Base-by-base conservation (phyloP, 2,113 vertebrate species). In the Protobothrops mucrosquamatus region DNA sequence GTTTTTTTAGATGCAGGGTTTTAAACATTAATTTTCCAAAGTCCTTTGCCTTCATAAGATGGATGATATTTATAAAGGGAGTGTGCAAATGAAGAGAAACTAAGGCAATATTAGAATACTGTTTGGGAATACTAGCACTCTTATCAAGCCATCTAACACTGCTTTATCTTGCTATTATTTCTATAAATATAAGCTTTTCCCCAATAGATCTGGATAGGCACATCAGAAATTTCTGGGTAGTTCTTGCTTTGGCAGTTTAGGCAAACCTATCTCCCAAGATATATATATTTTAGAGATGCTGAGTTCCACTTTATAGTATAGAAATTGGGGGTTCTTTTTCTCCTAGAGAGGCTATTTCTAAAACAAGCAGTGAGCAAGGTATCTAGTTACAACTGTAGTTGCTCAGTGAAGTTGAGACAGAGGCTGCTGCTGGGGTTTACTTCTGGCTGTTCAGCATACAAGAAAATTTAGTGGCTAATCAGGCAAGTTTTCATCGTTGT, bases 341-440 rank as follows among this genome's bases (percentile, higher is more conserved):
- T 88, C 39, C 64, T 20, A 54, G 93, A 61, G 43, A 61, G 43
- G 55, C 46, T 43, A n/a, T n/a, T 88, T 88, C 39, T 86, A 48
- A 93, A 90, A 61, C 43, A 52, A 20, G 9, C 11, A 24, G 46
- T 57, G 56, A 46, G 46, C 29, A 55, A 89, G 34, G 91, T 92
- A 91, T 93, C 74, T 86, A 59, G 56, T 93, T 93, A 93, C 93
- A 86, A 18, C 24, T 54, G 89, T 54, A 55, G 55, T 86, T 86
- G 85, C 74, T 90, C 56, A 52, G 22, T 29, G 29, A 46, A 86
- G 46, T 8, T 54, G 88, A 29, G 89, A 54, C 10, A 15, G 46
- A 39, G 64, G 48, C 34, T 34, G 51, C 89, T 54, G 92, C 14
- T 54, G 81, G 81, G 55, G 56, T 90, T 64, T 48, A 93, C n/a